Evolutionary conservation across 2,797 vertebrate species (phyloP), one percentile per base, ranked within the genome.

Genomic region (Glyptemys insculpta): DNA sequence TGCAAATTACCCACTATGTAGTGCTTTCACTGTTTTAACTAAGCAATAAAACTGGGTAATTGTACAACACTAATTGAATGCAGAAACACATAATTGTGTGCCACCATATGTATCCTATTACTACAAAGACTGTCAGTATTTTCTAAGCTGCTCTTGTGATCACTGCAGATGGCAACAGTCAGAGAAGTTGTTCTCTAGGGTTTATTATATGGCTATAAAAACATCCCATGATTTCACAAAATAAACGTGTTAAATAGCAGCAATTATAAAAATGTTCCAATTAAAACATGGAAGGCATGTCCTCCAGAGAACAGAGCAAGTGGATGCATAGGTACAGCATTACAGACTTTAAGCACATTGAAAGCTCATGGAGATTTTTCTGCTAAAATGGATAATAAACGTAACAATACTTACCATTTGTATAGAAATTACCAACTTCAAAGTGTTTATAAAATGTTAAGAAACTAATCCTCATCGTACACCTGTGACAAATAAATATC

Each of bases 41-140:
- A 98, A 98, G 98, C 98, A 97, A 98, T 98, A 98, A 98, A 98
- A 97, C 97, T 96, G 97, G 92, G 97, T 98, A 98, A 98, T 98
- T 98, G 98, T 97, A 98, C 97, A 97, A 96, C 97, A 97, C 96
- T 98, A 98, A 98, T 98, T 98, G 97, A 98, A 98, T 97, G 97
- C 98, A 98, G 98, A 96, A 84, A 98, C 96, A 97, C 94, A 72
- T 98, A 98, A 98, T 96, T 98, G 98, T 97, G 95, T 89, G 91
- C 93, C 95, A 96, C 98, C 98, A 98, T 98, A 98, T 98, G 98
- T 96, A 98, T 97, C 97, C 98, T 96, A 98, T 98, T 98, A 98
- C 96, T 97, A 91, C 96, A 97, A 98, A 98, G 97, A 97, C 97
- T 97, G 97, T 94, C 97, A 98, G 97, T 96, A 95, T 98, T 98